These are phyloP conservation scores for Tiliqua scincoides DNA, from an alignment of 2,113 vertebrate species.

Conservation along the genomic window DNA sequence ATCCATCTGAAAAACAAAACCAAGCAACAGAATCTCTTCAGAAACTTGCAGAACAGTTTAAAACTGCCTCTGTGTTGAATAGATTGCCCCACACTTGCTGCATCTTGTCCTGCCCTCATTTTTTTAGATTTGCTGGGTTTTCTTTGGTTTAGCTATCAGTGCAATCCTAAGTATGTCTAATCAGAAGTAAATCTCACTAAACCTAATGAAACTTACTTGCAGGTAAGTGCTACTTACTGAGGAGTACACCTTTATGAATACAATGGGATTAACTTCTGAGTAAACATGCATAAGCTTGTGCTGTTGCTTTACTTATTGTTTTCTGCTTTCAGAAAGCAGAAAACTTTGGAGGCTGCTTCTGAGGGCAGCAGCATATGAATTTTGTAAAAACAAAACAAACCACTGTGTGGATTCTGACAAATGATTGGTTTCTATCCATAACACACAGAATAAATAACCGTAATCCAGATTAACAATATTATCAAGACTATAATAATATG, in stretches of 20 bases:
- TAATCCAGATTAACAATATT: too few relatives aligned
- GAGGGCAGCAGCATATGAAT: background rate
- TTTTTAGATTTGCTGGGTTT: conserved; percentile 23
- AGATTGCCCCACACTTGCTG: background rate
- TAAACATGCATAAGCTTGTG: too few relatives aligned
- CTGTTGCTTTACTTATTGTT: too few relatives aligned
- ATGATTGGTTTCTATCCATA: conserved; percentile 66
- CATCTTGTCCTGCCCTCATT: background rate
- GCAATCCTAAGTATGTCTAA: too few relatives aligned
- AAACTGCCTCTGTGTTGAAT: conserved; percentile 22
- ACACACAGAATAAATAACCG: background rate
- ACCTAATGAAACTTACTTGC: too few relatives aligned
- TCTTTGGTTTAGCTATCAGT: background rate
- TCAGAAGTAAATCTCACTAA: too few relatives aligned
- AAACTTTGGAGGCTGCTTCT: conserved; percentile 38
- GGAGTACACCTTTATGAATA: too few relatives aligned
- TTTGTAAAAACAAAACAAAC: conserved; percentile 67
- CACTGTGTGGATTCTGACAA: conserved; percentile 68
- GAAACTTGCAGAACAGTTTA: conserved; percentile 28
- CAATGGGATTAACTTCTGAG: too few relatives aligned
- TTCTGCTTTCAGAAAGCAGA: conserved; percentile 8
- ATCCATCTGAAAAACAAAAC: conserved; percentile 83
- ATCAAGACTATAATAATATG: too few relatives aligned
- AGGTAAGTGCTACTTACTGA: too few relatives aligned
- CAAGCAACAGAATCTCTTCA: conserved; percentile 50